Conservation (phyloP, 2,888 invertebrate genomes). For the Cistogaster globosa region DNA sequence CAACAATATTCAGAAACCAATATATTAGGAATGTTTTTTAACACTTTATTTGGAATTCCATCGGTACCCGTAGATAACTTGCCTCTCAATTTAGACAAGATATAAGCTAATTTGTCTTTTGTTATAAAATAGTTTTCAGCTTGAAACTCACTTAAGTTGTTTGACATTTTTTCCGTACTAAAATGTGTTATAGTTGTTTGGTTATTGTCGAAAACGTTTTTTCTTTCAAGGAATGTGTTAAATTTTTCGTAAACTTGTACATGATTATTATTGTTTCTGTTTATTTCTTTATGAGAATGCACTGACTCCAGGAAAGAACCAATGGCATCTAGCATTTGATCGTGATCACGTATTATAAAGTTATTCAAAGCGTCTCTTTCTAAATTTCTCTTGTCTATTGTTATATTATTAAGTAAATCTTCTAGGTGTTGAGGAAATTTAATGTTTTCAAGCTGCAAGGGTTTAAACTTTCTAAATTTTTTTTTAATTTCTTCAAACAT, state of each 20-base stretch:
- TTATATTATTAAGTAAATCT: not conserved
- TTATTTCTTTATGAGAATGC: not conserved
- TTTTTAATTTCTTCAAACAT: slow-evolving; percentile 25
- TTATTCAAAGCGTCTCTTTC: slow-evolving; percentile 4
- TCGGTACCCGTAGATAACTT: no score
- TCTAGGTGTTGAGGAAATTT: not conserved
- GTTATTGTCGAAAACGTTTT: no score
- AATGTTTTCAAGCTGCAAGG: not conserved
- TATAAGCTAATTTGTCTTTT: no score
- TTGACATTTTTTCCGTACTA: no score
- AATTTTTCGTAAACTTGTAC: not conserved
- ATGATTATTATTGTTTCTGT: not conserved
- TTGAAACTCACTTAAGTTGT: no score
- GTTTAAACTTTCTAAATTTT: slow-evolving; percentile 10
- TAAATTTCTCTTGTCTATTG: not conserved
- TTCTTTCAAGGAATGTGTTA: no score
- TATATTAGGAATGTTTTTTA: no score
- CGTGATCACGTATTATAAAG: not conserved
- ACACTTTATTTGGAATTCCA: no score
- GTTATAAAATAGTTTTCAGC: no score
- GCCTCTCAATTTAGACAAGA: no score
- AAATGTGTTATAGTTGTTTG: no score
- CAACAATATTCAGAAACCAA: no score
- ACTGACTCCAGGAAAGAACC: slow-evolving; percentile 8
- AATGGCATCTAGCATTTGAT: slow-evolving; percentile 9